phyloP scores from a whole-genome alignment of 64 coral and sea anemone genomes.

The Stichodactyla mertensii region DNA sequence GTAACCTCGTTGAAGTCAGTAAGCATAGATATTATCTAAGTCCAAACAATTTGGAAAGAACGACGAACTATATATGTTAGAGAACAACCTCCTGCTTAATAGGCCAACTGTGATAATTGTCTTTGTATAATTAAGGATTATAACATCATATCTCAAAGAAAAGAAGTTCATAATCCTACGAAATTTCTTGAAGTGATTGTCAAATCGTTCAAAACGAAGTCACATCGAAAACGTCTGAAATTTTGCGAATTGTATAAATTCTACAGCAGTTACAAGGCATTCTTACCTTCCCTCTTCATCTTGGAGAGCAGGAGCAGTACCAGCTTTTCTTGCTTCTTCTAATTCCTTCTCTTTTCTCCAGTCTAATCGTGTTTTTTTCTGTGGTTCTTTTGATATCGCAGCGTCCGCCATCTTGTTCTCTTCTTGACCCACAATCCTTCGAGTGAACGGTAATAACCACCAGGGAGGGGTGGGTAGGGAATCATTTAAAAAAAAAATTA shows the following conservation, averaged over 20 bases:
- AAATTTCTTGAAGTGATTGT: too few species aligned
- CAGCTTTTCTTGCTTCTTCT: slow-evolving; percentile 97
- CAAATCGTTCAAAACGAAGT: not conserved
- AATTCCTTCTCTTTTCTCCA: slow-evolving; percentile 99
- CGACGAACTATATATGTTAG: too few species aligned
- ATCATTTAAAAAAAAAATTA: not conserved
- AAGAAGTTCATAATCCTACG: too few species aligned
- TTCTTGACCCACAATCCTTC: slow-evolving; percentile 62
- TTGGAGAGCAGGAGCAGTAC: slow-evolving; percentile 94
- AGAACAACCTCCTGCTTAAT: too few species aligned
- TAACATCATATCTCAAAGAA: too few species aligned
- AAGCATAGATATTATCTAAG: too few species aligned
- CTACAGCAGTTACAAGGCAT: not conserved
- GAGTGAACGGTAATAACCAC: not conserved
- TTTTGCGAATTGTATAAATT: not conserved
- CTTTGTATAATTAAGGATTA: too few species aligned
- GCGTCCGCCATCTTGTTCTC: slow-evolving; percentile 89
- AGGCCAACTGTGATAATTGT: too few species aligned
- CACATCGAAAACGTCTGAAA: not conserved
- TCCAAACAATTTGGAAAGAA: too few species aligned
- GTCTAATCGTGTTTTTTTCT: slow-evolving; percentile 90
- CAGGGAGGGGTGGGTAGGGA: not conserved
- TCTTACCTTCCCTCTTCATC: slow-evolving; percentile 98
- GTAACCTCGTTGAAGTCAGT: too few species aligned
- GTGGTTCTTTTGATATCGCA: slow-evolving; percentile 35